phyloP scores from a whole-genome alignment of 2,113 vertebrate genomes.

The Callopanchax toddi region DNA sequence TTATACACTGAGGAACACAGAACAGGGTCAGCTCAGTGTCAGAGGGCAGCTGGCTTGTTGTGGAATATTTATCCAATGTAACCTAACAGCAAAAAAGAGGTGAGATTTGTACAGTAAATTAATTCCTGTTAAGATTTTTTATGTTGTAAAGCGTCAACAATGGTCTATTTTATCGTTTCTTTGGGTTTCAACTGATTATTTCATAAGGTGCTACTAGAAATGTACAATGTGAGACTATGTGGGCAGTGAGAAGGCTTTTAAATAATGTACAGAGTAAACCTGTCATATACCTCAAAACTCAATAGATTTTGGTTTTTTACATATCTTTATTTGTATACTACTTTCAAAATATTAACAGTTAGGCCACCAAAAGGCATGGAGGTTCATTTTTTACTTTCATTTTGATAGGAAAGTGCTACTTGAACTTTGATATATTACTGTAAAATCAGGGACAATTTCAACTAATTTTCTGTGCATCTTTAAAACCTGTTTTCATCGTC shows the following conservation, averaged over 20 bases:
- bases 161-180: constrained; percentile 76
- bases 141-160: constrained; percentile 86
- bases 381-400: constrained; percentile 81
- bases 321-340: constrained; percentile 81
- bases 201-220: constrained; percentile 96
- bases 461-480: constrained; percentile 85
- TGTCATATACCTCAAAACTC: constrained; percentile 99
- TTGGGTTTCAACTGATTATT: constrained; percentile 88
- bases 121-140: constrained; percentile 92
- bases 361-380: constrained; percentile 62
- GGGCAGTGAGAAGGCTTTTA: constrained; percentile 84
- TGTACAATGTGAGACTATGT: constrained; percentile 90
- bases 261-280: constrained; percentile 89
- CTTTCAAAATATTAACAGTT: constrained; percentile 74
- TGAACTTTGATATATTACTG: constrained; percentile 88
- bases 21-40: constrained; percentile 88
- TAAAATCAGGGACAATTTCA: constrained; percentile 97
- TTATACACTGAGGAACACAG: constrained; percentile 80
- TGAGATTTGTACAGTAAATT: constrained; percentile 98
- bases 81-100: constrained; percentile 85
- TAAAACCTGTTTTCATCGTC: constrained; percentile 79
- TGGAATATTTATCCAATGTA: constrained; percentile 87
- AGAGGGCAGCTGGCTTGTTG: constrained; percentile 96
- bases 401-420: constrained; percentile 89
- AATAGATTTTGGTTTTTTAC: constrained; percentile 89